phyloP scores from a whole-genome alignment of 2,888 invertebrate species.

The Drosophila cracens region DNA sequence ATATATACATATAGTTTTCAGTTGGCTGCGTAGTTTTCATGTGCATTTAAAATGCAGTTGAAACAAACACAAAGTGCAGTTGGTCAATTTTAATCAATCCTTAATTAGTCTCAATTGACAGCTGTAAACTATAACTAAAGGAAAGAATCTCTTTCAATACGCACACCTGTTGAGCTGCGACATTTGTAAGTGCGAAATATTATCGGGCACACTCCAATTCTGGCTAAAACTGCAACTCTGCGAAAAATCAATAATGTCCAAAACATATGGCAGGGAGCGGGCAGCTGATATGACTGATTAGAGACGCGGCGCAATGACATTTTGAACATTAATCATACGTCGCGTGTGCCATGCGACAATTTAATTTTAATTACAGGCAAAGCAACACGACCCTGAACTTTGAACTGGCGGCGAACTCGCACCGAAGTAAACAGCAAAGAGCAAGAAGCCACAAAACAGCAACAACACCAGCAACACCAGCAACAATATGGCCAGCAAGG shows the following conservation, averaged over 20 bases:
- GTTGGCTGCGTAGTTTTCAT: slow-evolving; percentile 33
- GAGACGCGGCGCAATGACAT: slow-evolving; percentile 9
- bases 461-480: slow-evolving; percentile 3
- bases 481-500: slow-evolving; percentile 63
- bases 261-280: slow-evolving; percentile 54
- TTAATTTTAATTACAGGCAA: slow-evolving; percentile 55
- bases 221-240: slow-evolving; percentile 31
- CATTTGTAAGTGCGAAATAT: neutral
- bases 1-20: neutral
- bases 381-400: slow-evolving; percentile 70
- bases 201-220: slow-evolving; percentile 5
- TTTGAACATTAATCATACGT: slow-evolving; percentile 67
- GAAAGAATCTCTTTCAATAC: neutral
- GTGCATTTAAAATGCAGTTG: slow-evolving; percentile 34
- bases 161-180: slow-evolving; percentile 50
- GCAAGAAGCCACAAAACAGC: slow-evolving; percentile 10
- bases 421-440: slow-evolving; percentile 29
- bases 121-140: neutral
- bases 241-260: slow-evolving; percentile 68
- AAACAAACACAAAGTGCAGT: neutral
- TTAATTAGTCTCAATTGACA: neutral
- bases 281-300: slow-evolving; percentile 55
- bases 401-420: slow-evolving; percentile 70
- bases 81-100: neutral
- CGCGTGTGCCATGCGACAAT: slow-evolving; percentile 66